Conservation (phyloP, 2,113 vertebrate genomes). For the Upupa epops region DNA sequence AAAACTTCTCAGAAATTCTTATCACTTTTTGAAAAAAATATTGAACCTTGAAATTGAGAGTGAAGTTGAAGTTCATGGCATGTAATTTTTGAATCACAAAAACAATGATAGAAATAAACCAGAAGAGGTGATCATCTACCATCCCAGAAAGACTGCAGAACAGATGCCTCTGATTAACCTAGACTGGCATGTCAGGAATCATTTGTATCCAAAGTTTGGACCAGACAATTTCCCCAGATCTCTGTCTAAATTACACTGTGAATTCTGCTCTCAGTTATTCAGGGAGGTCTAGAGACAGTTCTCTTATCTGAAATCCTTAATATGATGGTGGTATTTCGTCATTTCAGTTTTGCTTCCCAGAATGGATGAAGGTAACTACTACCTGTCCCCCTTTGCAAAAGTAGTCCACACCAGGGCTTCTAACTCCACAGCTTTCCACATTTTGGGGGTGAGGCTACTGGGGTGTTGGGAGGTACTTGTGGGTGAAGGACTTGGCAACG, state of each 20-base stretch:
- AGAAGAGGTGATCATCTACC: not conserved
- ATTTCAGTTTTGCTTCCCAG: not conserved
- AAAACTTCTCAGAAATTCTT: not conserved
- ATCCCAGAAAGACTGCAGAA: not conserved
- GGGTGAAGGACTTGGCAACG: not conserved
- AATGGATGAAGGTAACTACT: accelerated
- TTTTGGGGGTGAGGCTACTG: not conserved
- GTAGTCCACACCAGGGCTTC: not conserved
- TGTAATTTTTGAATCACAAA: not conserved
- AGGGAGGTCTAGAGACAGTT: not conserved
- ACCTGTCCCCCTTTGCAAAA: too few species aligned
- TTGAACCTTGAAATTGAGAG: not conserved
- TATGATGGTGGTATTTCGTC: accelerated
- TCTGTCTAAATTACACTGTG: not conserved
- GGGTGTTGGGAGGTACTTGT: not conserved
- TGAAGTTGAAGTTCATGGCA: not conserved
- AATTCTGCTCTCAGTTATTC: not conserved
- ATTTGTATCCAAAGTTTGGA: not conserved
- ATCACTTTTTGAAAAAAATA: not conserved
- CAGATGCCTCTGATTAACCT: not conserved
- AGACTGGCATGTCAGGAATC: not conserved
- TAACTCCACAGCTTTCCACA: not conserved
- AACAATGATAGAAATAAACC: not conserved
- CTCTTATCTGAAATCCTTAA: not conserved
- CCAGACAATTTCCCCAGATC: not conserved